Evolutionary conservation across 2,113 vertebrate species (phyloP).

Genomic region (western clawed frog (Xenopus tropicalis)): DNA sequence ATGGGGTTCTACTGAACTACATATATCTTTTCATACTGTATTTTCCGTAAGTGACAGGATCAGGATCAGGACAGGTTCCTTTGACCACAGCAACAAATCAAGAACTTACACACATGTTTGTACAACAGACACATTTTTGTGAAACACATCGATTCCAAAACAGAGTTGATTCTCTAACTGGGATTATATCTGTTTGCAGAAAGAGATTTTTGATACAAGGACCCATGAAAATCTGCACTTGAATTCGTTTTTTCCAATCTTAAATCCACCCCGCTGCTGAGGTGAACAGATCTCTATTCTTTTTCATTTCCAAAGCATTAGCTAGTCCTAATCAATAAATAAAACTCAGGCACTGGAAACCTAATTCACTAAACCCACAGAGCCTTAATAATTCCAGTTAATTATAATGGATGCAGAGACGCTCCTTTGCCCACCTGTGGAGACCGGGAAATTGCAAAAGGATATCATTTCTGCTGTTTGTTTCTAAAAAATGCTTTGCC

Average conservation of each 20-base stretch:
- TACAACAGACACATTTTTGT: too few relatives aligned
- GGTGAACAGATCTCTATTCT: constrained; percentile 4
- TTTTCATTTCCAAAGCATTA: constrained; percentile 9
- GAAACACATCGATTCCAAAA: too few relatives aligned
- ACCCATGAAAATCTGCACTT: background rate
- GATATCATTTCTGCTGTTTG: constrained; percentile 11
- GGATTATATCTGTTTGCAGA: too few relatives aligned
- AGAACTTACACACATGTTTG: too few relatives aligned
- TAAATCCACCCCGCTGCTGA: background rate
- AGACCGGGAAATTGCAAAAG: constrained; percentile 10
- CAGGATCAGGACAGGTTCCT: too few relatives aligned
- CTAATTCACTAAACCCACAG: constrained; percentile 27
- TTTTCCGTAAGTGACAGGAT: too few relatives aligned
- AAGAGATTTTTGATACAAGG: too few relatives aligned
- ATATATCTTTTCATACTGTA: too few relatives aligned
- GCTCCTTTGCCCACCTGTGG: constrained; percentile 3
- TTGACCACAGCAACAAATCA: too few relatives aligned
- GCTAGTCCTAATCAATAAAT: constrained; percentile 24
- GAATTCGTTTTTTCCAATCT: background rate
- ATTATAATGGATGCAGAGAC: constrained; percentile 19
- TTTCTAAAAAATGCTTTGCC: background rate
- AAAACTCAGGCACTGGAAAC: constrained; percentile 16
- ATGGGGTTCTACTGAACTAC: too few relatives aligned
- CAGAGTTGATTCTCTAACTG: too few relatives aligned
- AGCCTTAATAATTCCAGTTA: constrained; percentile 29